Evolutionary conservation across 2,113 vertebrate genomes (phyloP), one percentile per base, ranked within the genome.

Genomic region (Thinocorus orbignyianus): DNA sequence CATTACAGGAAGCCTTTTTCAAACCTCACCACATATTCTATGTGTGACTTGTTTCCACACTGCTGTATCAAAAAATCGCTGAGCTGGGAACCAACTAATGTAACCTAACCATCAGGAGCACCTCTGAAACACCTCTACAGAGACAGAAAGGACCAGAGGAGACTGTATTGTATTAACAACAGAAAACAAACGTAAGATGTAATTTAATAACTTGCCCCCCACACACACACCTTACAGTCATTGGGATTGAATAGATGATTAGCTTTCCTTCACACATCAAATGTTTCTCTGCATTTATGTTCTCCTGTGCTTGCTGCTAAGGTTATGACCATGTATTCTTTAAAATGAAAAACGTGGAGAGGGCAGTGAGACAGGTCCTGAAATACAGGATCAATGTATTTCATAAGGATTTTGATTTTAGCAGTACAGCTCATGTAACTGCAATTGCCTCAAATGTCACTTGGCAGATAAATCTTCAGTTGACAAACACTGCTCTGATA

Each of bases 1-100:
- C 90, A 77, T 71, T 90, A 92, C 72, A 88, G 80, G 60, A 92
- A 90, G 68, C 72, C 55, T 80, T 76, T 73, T 93, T 49, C 78
- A 76, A 77, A 68, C 68, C 39, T 90, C 24, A 49, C 62, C 58
- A 68, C 2, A 1, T 70, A 88, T 60, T 88, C 64, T 31, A 52
- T 74, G 83, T 2, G 9, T 39, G 71, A 94, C 82, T 86, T 66
- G 42, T 82, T 95, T 77, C 94, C 64, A 73, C 49, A 15, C 28
- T 61, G 33, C 49, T 89, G 35, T 83, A 90, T 91, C 49, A 72
- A 54, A 84, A 51, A 17, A 17, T 54, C 8, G 9, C 71, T 60
- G n/a, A 23, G 35, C 46, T 88, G 39, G 55, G 79, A 93, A 86
- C 18, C 62, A 74, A 62, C 17, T 25, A 72, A 80, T 60, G 46